phyloP scores from a whole-genome alignment of 2,113 vertebrate species.

The Hippolais icterina region DNA sequence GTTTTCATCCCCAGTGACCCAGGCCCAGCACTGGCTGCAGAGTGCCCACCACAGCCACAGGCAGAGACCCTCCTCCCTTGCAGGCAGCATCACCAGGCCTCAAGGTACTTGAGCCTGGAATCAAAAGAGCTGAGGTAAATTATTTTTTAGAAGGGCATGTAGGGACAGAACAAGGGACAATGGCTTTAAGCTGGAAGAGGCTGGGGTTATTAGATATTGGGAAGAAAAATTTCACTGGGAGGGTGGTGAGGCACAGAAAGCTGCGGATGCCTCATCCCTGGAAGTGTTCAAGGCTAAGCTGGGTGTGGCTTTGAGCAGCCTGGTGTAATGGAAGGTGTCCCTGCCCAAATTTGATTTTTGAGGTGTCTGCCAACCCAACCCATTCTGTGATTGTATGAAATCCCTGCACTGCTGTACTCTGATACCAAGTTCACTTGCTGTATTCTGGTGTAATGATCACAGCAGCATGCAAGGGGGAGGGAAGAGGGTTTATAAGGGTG shows the following conservation, averaged over 20 bases:
- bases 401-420: not conserved
- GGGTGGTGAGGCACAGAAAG: not conserved
- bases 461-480: not conserved
- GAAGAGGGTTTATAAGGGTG: not conserved
- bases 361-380: not conserved
- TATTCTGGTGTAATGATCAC: rapidly evolving
- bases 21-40: not conserved
- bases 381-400: not conserved
- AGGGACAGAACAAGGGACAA: not conserved
- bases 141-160: not conserved
- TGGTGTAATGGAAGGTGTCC: not conserved
- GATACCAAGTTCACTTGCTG: rapidly evolving
- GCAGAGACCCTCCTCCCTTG: not conserved
- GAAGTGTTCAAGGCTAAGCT: not conserved
- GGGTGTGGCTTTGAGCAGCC: not conserved
- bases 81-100: rapidly evolving
- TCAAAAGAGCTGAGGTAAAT: not conserved
- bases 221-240: not conserved
- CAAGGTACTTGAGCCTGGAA: not conserved
- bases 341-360: not conserved
- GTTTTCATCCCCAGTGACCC: not conserved
- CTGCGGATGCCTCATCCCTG: not conserved
- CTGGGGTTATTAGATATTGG: not conserved
- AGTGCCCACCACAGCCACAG: rapidly evolving
- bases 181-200: not conserved